Percentiles rank a stretch among this genome's conserved stretches.
Conservation (phyloP, 2,888 invertebrate species). For the Orthosia gracilis region DNA sequence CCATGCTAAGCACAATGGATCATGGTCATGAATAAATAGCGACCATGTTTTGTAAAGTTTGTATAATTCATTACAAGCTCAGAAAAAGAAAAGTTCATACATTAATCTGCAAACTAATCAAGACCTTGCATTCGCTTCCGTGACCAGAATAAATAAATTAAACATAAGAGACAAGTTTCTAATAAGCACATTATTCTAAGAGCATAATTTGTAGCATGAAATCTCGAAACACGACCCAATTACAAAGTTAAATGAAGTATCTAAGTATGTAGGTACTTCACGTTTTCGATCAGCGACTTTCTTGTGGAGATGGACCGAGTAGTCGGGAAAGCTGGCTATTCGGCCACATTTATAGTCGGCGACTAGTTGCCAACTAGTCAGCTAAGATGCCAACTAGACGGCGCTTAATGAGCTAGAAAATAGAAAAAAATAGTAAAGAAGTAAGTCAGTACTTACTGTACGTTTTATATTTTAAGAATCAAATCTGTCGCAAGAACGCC, state of each 20-base stretch:
- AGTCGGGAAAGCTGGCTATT: background rate
- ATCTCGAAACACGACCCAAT: constrained; percentile 55
- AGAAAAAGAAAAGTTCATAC: background rate
- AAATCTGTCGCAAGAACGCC: too few relatives aligned
- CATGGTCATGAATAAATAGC: background rate
- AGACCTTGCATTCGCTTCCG: background rate
- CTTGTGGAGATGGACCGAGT: constrained; percentile 20
- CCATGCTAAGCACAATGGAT: too few relatives aligned
- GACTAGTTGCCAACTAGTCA: background rate
- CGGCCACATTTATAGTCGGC: background rate
- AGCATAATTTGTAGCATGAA: constrained; percentile 35
- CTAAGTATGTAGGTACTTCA: background rate
- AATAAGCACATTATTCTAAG: constrained; percentile 35
- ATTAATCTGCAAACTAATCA: constrained; percentile 1
- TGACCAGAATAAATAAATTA: constrained; percentile 31
- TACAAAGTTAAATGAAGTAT: constrained; percentile 54
- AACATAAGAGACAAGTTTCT: constrained; percentile 14
- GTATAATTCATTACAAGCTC: background rate
- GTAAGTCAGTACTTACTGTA: too few relatives aligned
- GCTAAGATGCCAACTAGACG: background rate
- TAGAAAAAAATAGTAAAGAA: too few relatives aligned
- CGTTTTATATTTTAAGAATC: too few relatives aligned
- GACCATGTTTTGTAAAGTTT: background rate
- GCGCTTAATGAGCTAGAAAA: background rate
- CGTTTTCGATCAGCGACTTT: constrained; percentile 49